Conservation (phyloP, 2,888 invertebrate species). For the Aricia artaxerxes region DNA sequence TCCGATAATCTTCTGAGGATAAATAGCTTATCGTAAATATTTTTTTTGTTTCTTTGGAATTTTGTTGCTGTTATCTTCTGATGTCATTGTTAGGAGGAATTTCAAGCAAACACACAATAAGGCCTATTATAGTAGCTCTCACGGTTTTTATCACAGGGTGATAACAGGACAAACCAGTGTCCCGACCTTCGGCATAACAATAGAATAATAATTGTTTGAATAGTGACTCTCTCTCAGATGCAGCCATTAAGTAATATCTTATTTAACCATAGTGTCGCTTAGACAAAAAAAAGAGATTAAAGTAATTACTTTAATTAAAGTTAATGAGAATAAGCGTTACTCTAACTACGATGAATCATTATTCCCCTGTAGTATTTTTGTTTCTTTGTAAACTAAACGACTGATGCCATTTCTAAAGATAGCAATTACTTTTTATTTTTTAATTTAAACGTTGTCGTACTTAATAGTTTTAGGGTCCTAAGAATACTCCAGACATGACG, state of each 20-base stretch:
- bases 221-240: neutral
- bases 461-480: neutral
- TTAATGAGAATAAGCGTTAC: neutral
- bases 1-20: neutral
- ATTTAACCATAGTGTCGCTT: neutral
- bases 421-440: neutral
- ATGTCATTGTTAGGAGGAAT: neutral
- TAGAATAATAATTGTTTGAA: neutral
- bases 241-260: neutral
- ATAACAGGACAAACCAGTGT: neutral
- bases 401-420: neutral
- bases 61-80: neutral
- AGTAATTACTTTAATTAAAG: neutral
- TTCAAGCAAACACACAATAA: neutral
- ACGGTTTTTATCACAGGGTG: neutral
- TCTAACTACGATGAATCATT: neutral
- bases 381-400: neutral
- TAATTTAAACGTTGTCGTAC: neutral
- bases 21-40: neutral
- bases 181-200: neutral
- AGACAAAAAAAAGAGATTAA: neutral
- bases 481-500: neutral
- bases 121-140: neutral
- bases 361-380: neutral
- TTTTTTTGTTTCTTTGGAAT: neutral